Evolutionary conservation across 2,888 invertebrate genomes (phyloP), one percentile per base, ranked within the genome.

Genomic region (Andrena camellia): DNA sequence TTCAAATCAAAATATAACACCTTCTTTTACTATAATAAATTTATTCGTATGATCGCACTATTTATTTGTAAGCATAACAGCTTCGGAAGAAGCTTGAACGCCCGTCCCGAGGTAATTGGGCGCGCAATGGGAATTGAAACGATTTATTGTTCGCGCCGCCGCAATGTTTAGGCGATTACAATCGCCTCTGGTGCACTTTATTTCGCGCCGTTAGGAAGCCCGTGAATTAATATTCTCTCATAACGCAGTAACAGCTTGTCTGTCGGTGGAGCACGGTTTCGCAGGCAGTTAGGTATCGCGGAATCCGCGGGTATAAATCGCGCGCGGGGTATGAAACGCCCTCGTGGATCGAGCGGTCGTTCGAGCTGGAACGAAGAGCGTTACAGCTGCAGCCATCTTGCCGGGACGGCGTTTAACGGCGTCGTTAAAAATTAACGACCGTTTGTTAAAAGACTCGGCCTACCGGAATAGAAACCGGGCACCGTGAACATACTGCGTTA

Each of bases 371-470:
- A 86, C 87, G 74, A 76, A 75, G 84, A 87, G 86, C 76, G 78
- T 87, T 89, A 88, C 92, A 92, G 92, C 92, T 92, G 92, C 90
- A 87, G 92, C 92, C 92, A 92, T 92, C 92, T 92, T 92, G 92
- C 90, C 85, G 88, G 81, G 79, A 79, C 86, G 86, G 81, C 79
- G 81, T 90, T 92, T 92, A 92, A 92, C 89, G 90, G 90, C 91
- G 86, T 90, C 91, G 91, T 92, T 92, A 92, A 92, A 86, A 83
- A 83, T 92, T 92, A 92, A 91, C 92, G 91, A 89, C 86, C 92
- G 90, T 92, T 92, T 92, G 91, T 92, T 92, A 89, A 90, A 91
- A 89, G 83, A 85, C 85, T 82, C 82, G 80, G 74, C 87, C 87
- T 90, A 90, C 92, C 86, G 87, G 92, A 92, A 92, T 92, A 92